Percentiles rank a stretch among this genome's conserved stretches.
Conservation (phyloP, 2,888 invertebrate genomes). For the Sarcophaga rosellei region DNA sequence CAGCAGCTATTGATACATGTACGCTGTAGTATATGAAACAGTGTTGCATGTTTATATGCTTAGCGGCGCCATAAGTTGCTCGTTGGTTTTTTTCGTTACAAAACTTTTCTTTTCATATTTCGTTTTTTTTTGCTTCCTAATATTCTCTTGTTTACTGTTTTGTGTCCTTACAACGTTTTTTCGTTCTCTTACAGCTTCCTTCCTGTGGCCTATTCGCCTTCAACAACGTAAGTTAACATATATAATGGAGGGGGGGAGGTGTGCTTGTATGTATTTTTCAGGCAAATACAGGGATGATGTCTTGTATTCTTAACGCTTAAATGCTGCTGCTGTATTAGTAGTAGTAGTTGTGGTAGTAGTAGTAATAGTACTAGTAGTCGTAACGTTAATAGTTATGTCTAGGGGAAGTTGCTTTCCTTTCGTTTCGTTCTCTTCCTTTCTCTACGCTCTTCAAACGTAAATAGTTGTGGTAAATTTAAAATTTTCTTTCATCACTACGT, state of each 20-base stretch:
- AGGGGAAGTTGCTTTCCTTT: not conserved
- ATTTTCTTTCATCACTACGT: constrained; percentile 59
- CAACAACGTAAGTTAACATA: constrained; percentile 24
- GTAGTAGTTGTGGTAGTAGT: not conserved
- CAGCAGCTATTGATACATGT: constrained; percentile 35
- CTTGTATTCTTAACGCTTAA: no score
- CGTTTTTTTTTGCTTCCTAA: no score
- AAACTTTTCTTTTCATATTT: no score
- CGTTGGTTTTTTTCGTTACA: not conserved
- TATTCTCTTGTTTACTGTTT: not conserved
- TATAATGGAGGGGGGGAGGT: no score
- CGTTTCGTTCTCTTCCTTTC: not conserved
- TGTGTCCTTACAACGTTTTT: constrained; percentile 52
- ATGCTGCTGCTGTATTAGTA: not conserved
- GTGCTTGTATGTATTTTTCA: not conserved
- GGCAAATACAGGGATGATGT: not conserved
- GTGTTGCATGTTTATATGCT: constrained; percentile 62
- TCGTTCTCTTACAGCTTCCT: constrained; percentile 4
- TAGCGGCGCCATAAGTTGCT: constrained; percentile 44
- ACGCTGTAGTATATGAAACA: constrained; percentile 18
- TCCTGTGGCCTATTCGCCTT: constrained; percentile 15
- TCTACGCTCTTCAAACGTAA: constrained; percentile 46
- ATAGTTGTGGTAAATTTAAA: constrained; percentile 56
- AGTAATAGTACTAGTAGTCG: constrained; percentile 4
- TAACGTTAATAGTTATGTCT: constrained; percentile 3